Evolutionary conservation across 2,888 invertebrate species (phyloP).

Genomic region (Peribatodes rhomboidaria): DNA sequence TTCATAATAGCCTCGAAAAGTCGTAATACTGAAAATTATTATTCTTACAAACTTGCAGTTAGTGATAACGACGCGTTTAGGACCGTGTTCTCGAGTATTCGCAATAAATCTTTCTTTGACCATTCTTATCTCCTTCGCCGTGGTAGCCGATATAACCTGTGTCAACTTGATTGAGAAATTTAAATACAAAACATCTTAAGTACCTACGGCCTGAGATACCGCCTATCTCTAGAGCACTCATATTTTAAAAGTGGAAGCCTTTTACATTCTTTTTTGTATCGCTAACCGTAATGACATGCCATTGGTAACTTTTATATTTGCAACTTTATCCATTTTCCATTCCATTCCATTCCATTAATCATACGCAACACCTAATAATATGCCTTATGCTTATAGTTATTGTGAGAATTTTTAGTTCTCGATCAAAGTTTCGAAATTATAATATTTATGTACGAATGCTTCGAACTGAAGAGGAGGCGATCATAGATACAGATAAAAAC

Average conservation of each 20-base stretch:
- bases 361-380: background rate
- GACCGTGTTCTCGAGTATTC: slow-evolving; percentile 61
- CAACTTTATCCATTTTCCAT: background rate
- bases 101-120: slow-evolving; percentile 81
- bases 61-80: slow-evolving; percentile 62
- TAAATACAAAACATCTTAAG: slow-evolving; percentile 72
- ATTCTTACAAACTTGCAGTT: slow-evolving; percentile 60
- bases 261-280: slow-evolving; percentile 29
- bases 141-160: slow-evolving; percentile 78
- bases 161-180: slow-evolving; percentile 73
- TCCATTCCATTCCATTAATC: background rate
- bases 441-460: slow-evolving; percentile 22
- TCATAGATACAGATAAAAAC: slow-evolving; percentile 41
- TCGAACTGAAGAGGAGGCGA: slow-evolving; percentile 27
- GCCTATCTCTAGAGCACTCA: slow-evolving; percentile 48
- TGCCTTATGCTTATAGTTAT: background rate
- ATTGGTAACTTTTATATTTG: background rate
- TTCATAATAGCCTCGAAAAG: too few species aligned
- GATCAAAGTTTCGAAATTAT: slow-evolving; percentile 24
- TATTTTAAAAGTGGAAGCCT: slow-evolving; percentile 36
- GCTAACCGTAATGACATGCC: background rate
- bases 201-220: slow-evolving; percentile 45
- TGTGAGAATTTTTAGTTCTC: background rate
- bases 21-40: slow-evolving; percentile 59
- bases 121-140: slow-evolving; percentile 73